A percentile compares a stretch with the other conserved stretches of the same genome.
phyloP scores from a whole-genome alignment of 2,113 vertebrate genomes.

The Carassius carassius region DNA sequence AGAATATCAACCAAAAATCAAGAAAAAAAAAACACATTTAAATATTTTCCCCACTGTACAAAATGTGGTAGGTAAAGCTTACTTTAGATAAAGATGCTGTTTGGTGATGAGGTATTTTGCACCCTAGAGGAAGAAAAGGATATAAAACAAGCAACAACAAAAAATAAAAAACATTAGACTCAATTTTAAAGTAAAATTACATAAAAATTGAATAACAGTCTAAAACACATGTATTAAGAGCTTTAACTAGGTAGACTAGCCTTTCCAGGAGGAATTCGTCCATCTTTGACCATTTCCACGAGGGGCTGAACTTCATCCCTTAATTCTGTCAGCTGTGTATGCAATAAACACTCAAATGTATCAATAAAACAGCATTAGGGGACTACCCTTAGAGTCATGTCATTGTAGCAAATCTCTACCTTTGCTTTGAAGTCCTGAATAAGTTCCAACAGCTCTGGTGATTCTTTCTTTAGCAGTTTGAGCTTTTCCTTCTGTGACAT shows the following conservation, averaged over 20 bases:
- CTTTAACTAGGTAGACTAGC: constrained; percentile 57
- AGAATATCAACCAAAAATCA: too few relatives aligned
- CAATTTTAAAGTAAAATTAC: neutral
- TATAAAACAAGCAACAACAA: neutral
- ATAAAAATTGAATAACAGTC: neutral
- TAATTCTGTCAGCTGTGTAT: constrained; percentile 79
- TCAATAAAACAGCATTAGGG: neutral
- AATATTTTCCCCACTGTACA: too few relatives aligned
- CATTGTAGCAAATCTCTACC: constrained; percentile 55
- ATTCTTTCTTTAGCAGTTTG: constrained; percentile 91
- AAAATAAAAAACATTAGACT: neutral
- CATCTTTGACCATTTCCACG: constrained; percentile 80
- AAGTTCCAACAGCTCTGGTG: constrained; percentile 92
- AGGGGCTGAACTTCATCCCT: constrained; percentile 88
- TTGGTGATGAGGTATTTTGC: constrained; percentile 87
- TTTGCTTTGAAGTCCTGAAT: constrained; percentile 91
- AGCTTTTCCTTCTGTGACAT: constrained; percentile 90
- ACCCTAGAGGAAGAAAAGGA: constrained; percentile 67
- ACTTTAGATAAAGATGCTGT: constrained; percentile 92
- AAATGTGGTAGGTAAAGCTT: constrained; percentile 51
- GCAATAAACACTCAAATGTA: constrained; percentile 13
- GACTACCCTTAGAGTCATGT: neutral
- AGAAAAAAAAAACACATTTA: too few relatives aligned
- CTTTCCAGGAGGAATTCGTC: constrained; percentile 84
- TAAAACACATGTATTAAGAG: neutral